Evolutionary conservation across 2,113 vertebrate species (phyloP).

Genomic region (Limanda limanda): DNA sequence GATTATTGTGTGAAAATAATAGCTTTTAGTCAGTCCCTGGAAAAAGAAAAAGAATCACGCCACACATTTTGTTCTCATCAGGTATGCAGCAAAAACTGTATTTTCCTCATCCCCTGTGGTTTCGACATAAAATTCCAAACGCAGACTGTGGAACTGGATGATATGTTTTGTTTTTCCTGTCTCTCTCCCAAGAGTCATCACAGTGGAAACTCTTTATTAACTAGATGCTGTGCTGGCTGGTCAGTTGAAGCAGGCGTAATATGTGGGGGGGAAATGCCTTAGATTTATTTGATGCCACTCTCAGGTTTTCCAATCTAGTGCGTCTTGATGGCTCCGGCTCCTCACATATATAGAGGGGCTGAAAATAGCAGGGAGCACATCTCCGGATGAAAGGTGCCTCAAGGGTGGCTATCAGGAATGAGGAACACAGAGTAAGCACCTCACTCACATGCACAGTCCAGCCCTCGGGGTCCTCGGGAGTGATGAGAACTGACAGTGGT

Average conservation of each 20-base stretch:
- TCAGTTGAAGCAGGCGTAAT: conserved; percentile 68
- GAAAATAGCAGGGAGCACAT: conserved; percentile 77
- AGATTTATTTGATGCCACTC: conserved; percentile 77
- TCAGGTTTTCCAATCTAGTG: conserved; percentile 77
- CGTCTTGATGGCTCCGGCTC: conserved; percentile 71
- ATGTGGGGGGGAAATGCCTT: conserved; percentile 52
- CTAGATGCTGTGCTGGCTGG: conserved; percentile 64
- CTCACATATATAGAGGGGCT: conserved; percentile 61
- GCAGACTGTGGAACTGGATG: conserved; percentile 49
- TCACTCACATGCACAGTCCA: conserved; percentile 75
- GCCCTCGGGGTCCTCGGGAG: conserved; percentile 71
- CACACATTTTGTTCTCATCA: conserved; percentile 37
- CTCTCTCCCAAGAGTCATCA: conserved; percentile 57
- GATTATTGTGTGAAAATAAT: conserved; percentile 41
- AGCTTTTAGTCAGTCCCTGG: not conserved
- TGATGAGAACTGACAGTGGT: conserved; percentile 80
- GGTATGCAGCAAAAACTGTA: conserved; percentile 42
- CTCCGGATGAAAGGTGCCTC: conserved; percentile 75
- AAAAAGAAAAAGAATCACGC: not conserved
- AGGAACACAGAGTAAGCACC: conserved; percentile 78
- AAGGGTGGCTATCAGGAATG: conserved; percentile 79
- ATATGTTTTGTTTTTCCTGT: conserved; percentile 60
- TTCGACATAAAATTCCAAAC: conserved; percentile 57
- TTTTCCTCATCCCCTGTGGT: conserved; percentile 37
- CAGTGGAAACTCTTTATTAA: conserved; percentile 74